These are phyloP conservation scores for Geophilus truncorum DNA, from an alignment of 2,888 invertebrate species.

Conservation along the genomic window DNA sequence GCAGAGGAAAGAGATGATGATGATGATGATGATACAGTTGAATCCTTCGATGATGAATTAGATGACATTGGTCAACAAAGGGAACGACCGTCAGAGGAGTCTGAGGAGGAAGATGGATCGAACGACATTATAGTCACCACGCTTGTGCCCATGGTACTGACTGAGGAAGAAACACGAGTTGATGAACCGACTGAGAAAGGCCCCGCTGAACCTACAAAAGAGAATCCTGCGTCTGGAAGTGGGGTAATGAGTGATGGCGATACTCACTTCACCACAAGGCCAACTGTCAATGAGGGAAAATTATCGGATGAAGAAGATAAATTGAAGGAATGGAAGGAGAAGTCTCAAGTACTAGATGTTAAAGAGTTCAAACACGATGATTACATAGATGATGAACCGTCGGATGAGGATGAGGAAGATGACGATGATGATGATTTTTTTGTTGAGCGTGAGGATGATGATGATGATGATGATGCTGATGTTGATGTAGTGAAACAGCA, in stretches of 20 bases:
- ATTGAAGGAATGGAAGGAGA: not conserved
- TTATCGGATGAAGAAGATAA: not conserved
- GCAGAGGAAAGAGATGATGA: no score
- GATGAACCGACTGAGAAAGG: slow-evolving; percentile 13
- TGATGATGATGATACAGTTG: not conserved
- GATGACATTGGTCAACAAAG: slow-evolving; percentile 8
- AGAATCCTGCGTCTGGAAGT: not conserved
- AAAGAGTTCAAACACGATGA: not conserved
- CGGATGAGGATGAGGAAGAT: not conserved
- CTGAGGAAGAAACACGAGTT: slow-evolving; percentile 6
- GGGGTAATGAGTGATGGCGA: not conserved
- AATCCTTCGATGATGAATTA: not conserved
- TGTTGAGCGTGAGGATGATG: not conserved
- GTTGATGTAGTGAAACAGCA: not conserved
- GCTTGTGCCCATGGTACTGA: not conserved
- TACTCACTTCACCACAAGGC: not conserved
- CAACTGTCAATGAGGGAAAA: not conserved
- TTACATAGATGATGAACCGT: not conserved
- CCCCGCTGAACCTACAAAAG: not conserved
- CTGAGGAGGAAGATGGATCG: not conserved
- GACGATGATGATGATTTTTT: not conserved
- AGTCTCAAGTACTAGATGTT: not conserved
- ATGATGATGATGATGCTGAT: not conserved
- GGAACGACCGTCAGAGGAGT: not conserved
- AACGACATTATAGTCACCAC: slow-evolving; percentile 2